Conservation (phyloP, 2,113 vertebrate species). For the Baryphthengus martii region DNA sequence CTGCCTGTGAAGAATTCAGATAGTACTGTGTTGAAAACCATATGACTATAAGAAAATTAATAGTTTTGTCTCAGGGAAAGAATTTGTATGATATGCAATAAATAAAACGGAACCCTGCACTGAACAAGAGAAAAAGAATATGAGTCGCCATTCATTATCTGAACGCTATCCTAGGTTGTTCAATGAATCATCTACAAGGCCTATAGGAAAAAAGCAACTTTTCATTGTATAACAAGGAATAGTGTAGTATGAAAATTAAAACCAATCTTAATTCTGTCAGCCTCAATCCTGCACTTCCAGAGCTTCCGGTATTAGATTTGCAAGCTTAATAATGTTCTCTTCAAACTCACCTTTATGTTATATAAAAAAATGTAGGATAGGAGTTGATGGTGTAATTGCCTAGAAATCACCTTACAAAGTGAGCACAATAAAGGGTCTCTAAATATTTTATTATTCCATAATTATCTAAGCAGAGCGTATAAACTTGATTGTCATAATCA, state of each 20-base stretch:
- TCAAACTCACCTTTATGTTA: neutral
- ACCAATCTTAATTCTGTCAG: neutral
- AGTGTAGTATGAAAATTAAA: neutral
- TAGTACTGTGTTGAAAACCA: neutral
- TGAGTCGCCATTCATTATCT: neutral
- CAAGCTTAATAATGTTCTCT: neutral
- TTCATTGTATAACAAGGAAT: neutral
- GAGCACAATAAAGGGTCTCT: neutral
- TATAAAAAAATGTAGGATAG: neutral
- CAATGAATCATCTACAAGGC: neutral
- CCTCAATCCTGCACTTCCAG: neutral
- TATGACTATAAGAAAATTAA: neutral
- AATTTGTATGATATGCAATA: neutral
- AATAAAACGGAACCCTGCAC: neutral
- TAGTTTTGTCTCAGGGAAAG: neutral
- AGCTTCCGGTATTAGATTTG: neutral
- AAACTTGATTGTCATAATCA: constrained; percentile 52
- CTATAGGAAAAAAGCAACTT: neutral
- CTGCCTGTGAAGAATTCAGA: neutral
- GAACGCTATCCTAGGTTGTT: neutral
- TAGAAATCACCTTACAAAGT: neutral
- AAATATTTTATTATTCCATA: constrained; percentile 53
- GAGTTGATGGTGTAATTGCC: neutral
- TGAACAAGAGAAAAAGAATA: neutral
- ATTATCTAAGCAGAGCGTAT: constrained; percentile 27